A percentile compares a stretch with the other conserved stretches of the same genome.
These are phyloP conservation scores for Antheraea pernyi DNA, from an alignment of 1,140 invertebrate genomes.

Conservation along the genomic window DNA sequence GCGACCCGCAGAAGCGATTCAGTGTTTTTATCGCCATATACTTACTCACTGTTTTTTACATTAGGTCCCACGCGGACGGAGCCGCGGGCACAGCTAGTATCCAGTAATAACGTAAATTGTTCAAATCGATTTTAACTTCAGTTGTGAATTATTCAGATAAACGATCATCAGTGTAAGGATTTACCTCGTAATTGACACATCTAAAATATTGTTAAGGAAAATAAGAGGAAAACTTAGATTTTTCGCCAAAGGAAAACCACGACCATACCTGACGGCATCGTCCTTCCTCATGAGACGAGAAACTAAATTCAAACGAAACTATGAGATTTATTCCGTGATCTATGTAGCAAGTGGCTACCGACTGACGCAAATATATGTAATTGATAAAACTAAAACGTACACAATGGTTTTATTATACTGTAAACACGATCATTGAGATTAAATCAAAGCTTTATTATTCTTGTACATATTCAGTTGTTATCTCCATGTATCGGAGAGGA, in stretches of 20 bases:
- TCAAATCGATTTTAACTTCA: not conserved
- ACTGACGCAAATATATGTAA: not conserved
- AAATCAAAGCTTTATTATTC: not conserved
- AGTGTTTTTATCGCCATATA: too few relatives aligned
- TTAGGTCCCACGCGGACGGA: too few relatives aligned
- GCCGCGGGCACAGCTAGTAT: too few relatives aligned
- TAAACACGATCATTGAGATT: not conserved
- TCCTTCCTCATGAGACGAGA: not conserved
- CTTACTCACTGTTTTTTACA: too few relatives aligned
- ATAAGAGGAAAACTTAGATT: not conserved
- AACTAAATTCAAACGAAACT: not conserved
- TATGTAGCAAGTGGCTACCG: not conserved
- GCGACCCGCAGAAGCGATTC: too few relatives aligned
- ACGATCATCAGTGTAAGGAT: not conserved
- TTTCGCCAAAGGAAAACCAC: not conserved
- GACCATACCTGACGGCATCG: not conserved
- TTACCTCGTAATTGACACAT: slow-evolving; percentile 1
- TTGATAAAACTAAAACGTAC: slow-evolving; percentile 1
- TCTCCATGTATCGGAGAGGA: not conserved
- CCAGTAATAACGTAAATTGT: not conserved
- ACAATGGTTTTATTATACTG: not conserved
- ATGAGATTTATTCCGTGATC: not conserved
- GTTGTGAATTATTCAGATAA: not conserved
- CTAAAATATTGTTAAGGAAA: not conserved
- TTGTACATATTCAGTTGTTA: not conserved